A percentile compares a stretch with the other conserved stretches of the same genome.
Evolutionary conservation across 2,113 vertebrate species (phyloP).

Genomic region (Vulpes ferrilata): DNA sequence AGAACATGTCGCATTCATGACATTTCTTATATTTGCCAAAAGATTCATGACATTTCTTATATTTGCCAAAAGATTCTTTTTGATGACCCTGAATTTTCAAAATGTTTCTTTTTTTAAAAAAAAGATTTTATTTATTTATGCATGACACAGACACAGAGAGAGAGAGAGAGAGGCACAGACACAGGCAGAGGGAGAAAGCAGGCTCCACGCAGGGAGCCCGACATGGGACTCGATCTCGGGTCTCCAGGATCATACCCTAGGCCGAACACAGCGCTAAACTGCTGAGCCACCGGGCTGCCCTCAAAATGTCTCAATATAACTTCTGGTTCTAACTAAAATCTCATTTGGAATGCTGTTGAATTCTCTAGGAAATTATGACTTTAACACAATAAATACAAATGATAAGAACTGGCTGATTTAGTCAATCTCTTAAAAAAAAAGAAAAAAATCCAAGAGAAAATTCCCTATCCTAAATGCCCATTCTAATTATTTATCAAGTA

Average conservation of each 20-base stretch:
- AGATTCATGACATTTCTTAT: neutral
- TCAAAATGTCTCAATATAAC: too few relatives aligned
- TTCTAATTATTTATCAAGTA: neutral
- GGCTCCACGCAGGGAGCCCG: too few relatives aligned
- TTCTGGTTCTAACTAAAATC: neutral
- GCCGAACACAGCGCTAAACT: too few relatives aligned
- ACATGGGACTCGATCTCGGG: too few relatives aligned
- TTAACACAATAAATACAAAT: neutral
- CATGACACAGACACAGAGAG: too few relatives aligned
- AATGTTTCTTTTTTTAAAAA: neutral
- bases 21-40: neutral
- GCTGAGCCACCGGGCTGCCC: too few relatives aligned
- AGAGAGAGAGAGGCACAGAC: too few relatives aligned
- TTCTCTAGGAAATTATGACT: neutral
- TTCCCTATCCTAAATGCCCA: neutral
- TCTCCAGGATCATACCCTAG: too few relatives aligned
- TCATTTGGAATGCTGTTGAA: neutral
- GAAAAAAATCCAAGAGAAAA: neutral
- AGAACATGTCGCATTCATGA: neutral
- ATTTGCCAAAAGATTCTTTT: constrained; percentile 2
- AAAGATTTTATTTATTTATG: too few relatives aligned
- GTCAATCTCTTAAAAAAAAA: neutral
- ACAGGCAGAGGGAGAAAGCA: too few relatives aligned
- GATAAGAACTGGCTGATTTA: neutral
- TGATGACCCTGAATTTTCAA: constrained; percentile 23